A percentile compares a stretch with the other conserved stretches of the same genome.
These are phyloP conservation scores for Lithodes maja DNA, from an alignment of 2,888 invertebrate genomes.

Conservation along the genomic window DNA sequence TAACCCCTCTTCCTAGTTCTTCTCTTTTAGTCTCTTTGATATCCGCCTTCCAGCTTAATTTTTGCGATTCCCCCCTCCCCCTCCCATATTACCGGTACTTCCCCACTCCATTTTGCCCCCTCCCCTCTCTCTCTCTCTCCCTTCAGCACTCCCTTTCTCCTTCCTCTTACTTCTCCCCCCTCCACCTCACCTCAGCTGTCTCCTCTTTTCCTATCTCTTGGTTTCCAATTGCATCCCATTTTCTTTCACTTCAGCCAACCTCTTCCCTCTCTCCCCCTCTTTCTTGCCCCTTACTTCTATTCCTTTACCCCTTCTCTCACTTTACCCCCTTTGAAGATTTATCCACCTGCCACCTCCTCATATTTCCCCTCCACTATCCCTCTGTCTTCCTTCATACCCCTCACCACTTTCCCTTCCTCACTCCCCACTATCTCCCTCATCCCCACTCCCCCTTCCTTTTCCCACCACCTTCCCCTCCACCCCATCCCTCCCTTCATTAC, in stretches of 20 bases:
- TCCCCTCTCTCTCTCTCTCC: constrained; percentile 39
- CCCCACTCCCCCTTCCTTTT: not conserved
- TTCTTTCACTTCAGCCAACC: not conserved
- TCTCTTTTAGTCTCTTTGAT: no score
- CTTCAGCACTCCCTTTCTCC: constrained; percentile 20
- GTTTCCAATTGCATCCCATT: not conserved
- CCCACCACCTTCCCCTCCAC: not conserved
- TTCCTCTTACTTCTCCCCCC: not conserved
- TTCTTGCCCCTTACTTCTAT: not conserved
- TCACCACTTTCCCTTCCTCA: not conserved
- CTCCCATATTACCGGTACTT: not conserved
- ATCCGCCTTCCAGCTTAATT: no score
- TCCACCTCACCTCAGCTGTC: not conserved
- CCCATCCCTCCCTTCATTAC: not conserved
- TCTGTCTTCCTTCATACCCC: not conserved
- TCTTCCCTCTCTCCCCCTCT: not conserved
- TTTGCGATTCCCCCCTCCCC: not conserved
- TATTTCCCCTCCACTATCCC: not conserved
- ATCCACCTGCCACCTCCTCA: not conserved
- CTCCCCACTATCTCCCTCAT: not conserved
- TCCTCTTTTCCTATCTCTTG: not conserved
- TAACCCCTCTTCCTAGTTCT: no score
- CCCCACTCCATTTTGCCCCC: not conserved
- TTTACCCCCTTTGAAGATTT: no score
- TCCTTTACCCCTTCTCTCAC: not conserved